phyloP scores from a whole-genome alignment of 2,113 vertebrate species.

The Elaphurus davidianus region DNA sequence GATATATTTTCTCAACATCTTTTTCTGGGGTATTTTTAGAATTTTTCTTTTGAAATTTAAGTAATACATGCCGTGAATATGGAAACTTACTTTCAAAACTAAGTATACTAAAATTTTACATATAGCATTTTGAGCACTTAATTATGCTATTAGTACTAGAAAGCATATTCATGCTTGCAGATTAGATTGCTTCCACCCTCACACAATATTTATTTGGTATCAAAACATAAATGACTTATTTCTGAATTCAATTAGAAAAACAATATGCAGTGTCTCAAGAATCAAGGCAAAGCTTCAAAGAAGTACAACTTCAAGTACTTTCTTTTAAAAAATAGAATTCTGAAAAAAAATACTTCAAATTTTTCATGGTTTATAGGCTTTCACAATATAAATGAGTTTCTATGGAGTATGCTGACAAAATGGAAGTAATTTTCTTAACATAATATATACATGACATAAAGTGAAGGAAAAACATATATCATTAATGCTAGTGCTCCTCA shows the following conservation, averaged over 20 bases:
- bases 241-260: conserved; percentile 47
- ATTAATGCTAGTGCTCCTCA: background rate
- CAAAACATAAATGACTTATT: conserved; percentile 41
- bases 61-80: background rate
- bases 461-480: background rate
- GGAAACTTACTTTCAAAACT: background rate
- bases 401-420: background rate
- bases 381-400: background rate
- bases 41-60: background rate
- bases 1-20: background rate
- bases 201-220: conserved; percentile 54
- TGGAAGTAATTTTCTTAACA: conserved; percentile 10
- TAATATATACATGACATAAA: background rate
- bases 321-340: background rate
- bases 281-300: background rate
- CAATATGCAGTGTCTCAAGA: background rate
- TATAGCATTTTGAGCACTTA: background rate
- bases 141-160: background rate
- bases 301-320: background rate
- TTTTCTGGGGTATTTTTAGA: background rate
- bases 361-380: background rate
- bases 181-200: conserved; percentile 24
- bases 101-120: background rate
- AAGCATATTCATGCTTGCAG: conserved; percentile 18
- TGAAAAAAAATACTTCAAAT: background rate